These are phyloP conservation scores for Xylota segnis DNA, from an alignment of 2,888 invertebrate genomes.

Conservation along the genomic window DNA sequence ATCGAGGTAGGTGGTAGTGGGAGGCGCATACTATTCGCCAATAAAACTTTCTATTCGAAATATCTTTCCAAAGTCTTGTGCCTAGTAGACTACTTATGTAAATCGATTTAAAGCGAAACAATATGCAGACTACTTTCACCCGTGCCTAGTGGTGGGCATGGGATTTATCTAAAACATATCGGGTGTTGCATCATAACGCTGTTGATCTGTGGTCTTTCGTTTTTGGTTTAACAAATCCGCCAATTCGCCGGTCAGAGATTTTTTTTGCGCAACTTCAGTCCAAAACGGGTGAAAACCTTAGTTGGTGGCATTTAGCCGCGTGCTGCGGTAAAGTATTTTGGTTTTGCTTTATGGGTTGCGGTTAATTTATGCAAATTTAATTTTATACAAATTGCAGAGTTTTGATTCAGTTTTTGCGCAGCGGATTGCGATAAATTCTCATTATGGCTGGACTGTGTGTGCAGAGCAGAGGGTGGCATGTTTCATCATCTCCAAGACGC, in stretches of 20 bases:
- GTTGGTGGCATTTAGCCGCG: background rate
- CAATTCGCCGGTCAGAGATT: background rate
- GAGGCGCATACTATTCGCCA: background rate
- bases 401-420: background rate
- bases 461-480: background rate
- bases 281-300: background rate
- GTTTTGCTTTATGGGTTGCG: background rate
- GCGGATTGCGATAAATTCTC: background rate
- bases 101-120: conserved; percentile 13
- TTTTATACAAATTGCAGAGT: background rate
- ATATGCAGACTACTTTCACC: conserved; percentile 32
- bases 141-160: background rate
- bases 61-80: background rate
- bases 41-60: background rate
- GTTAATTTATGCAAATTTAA: conserved; percentile 1
- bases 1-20: conserved; percentile 91
- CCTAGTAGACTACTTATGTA: conserved; percentile 23
- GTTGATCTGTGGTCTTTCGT: background rate
- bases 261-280: conserved; percentile 18
- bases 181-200: conserved; percentile 6
- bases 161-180: conserved; percentile 10
- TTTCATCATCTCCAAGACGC: background rate
- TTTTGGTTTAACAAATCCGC: background rate
- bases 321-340: background rate
- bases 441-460: background rate